A percentile compares a stretch with the other conserved stretches of the same genome.
Conservation (phyloP, 30 jellyfish, hydroid and myxozoan species). For the Mastigias papua region DNA sequence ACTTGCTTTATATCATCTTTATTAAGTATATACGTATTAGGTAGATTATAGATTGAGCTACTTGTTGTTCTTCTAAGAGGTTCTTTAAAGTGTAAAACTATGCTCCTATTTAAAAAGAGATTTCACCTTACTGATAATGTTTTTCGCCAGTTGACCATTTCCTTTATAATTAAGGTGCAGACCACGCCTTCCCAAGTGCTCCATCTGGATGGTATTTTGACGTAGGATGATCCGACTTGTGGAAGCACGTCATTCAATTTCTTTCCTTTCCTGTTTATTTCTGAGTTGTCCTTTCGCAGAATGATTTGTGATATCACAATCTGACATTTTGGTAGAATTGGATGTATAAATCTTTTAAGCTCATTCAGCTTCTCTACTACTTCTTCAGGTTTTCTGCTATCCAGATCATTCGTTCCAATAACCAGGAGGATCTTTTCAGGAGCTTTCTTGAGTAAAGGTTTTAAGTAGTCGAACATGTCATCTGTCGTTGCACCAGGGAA, state of each 20-base stretch:
- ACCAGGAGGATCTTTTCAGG: constrained; percentile 20
- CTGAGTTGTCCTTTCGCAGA: constrained; percentile 10
- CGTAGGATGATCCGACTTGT: constrained; percentile 23
- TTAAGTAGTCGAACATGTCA: constrained; percentile 5
- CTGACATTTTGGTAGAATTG: constrained; percentile 2
- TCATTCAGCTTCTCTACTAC: not conserved
- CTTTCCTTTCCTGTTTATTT: constrained; percentile 6
- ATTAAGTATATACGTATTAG: too few relatives aligned
- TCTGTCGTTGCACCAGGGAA: constrained; percentile 30
- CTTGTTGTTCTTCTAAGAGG: not conserved
- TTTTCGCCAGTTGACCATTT: constrained; percentile 15
- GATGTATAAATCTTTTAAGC: not conserved
- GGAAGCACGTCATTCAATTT: constrained; percentile 4
- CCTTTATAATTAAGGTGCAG: constrained; percentile 15
- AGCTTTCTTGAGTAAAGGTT: constrained; percentile 11
- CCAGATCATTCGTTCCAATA: constrained; percentile 23
- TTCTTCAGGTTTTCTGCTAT: not conserved
- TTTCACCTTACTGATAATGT: constrained; percentile 16
- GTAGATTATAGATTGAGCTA: too few relatives aligned
- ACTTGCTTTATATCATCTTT: not conserved
- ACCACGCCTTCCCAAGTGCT: constrained; percentile 30
- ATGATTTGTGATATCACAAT: not conserved
- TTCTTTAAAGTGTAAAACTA: not conserved
- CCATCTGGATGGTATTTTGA: constrained; percentile 26
- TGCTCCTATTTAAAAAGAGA: constrained; percentile 2